phyloP scores from a whole-genome alignment of 2,888 invertebrate genomes.

The Tupiocoris notatus region DNA sequence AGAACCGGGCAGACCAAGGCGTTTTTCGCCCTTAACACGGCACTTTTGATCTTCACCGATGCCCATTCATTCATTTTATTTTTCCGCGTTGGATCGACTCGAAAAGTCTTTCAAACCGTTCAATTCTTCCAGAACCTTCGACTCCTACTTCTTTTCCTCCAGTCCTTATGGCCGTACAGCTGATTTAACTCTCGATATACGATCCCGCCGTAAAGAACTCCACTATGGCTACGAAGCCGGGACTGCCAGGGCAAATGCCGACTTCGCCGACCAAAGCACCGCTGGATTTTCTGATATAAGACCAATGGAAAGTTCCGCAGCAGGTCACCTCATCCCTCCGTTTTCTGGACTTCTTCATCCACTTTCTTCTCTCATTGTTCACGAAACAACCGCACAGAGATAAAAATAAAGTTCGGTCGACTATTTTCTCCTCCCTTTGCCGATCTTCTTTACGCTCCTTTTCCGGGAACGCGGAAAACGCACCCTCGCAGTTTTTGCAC shows the following conservation, averaged over 20 bases:
- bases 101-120: conserved; percentile 13
- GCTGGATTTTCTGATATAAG: conserved; percentile 33
- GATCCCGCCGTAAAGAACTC: conserved; percentile 21
- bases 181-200: conserved; percentile 34
- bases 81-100: not conserved
- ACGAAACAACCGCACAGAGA: conserved; percentile 15
- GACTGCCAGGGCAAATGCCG: not conserved
- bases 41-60: not conserved
- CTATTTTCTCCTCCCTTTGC: conserved; percentile 8
- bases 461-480: conserved; percentile 5
- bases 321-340: conserved; percentile 22
- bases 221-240: not conserved
- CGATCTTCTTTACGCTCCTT: conserved; percentile 27
- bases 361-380: conserved; percentile 7
- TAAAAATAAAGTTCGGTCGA: conserved; percentile 39
- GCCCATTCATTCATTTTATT: conserved; percentile 6
- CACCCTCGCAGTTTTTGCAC: conserved; percentile 5
- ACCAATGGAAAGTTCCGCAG: conserved; percentile 40
- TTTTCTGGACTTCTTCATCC: not conserved
- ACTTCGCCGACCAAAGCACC: conserved; percentile 11
- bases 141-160: not conserved
- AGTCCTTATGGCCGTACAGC: not conserved
- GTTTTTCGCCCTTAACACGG: not conserved
- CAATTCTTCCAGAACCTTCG: conserved; percentile 5
- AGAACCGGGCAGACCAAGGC: not conserved